A percentile compares a stretch with the other conserved stretches of the same genome.
These are phyloP conservation scores for Marcusenius ussheri DNA, from an alignment of 2,113 vertebrate genomes.

Conservation along the genomic window DNA sequence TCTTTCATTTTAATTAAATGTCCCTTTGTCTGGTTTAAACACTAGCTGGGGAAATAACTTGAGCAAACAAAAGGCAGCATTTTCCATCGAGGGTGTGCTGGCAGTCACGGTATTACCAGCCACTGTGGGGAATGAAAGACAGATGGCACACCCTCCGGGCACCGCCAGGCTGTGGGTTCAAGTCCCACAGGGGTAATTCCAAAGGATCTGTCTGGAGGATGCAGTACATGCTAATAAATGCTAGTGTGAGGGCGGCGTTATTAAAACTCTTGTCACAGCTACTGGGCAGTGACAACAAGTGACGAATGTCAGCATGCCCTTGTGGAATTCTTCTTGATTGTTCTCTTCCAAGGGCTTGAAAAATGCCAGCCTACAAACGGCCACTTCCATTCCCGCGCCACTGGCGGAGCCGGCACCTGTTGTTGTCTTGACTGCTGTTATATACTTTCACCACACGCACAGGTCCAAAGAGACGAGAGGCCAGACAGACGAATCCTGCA, in stretches of 20 bases:
- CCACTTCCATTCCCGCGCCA: background rate
- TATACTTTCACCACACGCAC: background rate
- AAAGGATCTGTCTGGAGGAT: background rate
- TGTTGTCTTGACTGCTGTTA: background rate
- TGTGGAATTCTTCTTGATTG: background rate
- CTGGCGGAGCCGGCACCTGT: background rate
- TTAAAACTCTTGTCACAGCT: background rate
- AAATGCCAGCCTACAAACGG: background rate
- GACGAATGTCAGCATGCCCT: background rate
- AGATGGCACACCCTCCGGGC: background rate
- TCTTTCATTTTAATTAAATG: constrained; percentile 61
- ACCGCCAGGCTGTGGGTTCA: background rate
- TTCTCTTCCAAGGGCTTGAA: background rate
- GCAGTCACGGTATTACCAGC: background rate
- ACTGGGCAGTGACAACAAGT: background rate
- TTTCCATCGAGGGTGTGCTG: background rate
- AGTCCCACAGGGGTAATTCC: background rate
- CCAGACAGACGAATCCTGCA: background rate
- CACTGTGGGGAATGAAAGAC: background rate
- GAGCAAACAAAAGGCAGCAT: constrained; percentile 38
- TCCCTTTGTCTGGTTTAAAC: constrained; percentile 41
- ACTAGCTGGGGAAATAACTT: constrained; percentile 43
- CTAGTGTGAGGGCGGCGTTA: background rate
- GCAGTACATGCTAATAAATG: background rate
- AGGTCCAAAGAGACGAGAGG: background rate